Conservation (phyloP, 2,888 invertebrate genomes). For the Amaurobius ferox region DNA sequence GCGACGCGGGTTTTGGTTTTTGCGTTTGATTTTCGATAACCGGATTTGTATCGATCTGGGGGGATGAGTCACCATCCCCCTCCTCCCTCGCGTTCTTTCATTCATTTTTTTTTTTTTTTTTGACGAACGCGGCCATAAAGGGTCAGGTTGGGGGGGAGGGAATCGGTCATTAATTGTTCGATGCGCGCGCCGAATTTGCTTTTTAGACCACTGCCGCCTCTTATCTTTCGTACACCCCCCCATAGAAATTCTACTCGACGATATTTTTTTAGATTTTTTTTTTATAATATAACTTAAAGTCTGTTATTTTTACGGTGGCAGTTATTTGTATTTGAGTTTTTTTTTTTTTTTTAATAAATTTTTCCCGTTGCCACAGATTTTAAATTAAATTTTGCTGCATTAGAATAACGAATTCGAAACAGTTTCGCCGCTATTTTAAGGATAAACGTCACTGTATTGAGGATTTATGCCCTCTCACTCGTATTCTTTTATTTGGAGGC, state of each 20-base stretch:
- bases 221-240: conserved; percentile 3
- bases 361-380: conserved; percentile 18
- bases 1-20: conserved; percentile 71
- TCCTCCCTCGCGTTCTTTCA: conserved; percentile 21
- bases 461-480: background rate
- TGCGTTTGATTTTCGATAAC: conserved; percentile 74
- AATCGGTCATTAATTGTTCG: conserved; percentile 68
- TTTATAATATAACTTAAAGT: conserved; percentile 28
- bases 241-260: background rate
- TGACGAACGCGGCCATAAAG: conserved; percentile 66
- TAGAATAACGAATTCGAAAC: conserved; percentile 50
- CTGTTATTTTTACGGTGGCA: conserved; percentile 33
- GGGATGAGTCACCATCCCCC: conserved; percentile 20
- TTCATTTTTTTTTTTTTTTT: conserved; percentile 32
- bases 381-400: conserved; percentile 61
- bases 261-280: background rate
- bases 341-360: background rate
- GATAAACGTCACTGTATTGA: background rate
- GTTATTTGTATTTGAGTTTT: conserved; percentile 28
- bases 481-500: background rate
- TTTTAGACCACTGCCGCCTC: conserved; percentile 44
- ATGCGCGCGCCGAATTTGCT: conserved; percentile 62
- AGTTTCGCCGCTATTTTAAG: background rate
- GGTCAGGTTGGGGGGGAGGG: conserved; percentile 53
- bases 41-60: conserved; percentile 73